Evolutionary conservation across 2,888 invertebrate genomes (phyloP).

Genomic region (Camponotus fellah): DNA sequence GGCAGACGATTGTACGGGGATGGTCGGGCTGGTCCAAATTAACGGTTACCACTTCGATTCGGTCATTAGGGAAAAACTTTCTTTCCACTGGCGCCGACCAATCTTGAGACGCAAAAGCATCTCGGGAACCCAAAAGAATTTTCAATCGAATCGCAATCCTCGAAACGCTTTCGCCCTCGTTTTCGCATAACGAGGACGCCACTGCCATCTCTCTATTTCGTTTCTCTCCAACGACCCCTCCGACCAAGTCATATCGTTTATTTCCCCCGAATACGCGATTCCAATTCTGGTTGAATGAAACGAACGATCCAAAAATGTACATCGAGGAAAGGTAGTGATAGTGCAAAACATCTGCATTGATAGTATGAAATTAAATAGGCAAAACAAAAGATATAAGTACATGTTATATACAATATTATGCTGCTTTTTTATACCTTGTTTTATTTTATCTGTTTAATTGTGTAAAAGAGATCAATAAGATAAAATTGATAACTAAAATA

Average conservation of each 20-base stretch:
- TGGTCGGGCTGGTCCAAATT: constrained; percentile 75
- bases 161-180: constrained; percentile 76
- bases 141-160: constrained; percentile 78
- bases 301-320: constrained; percentile 10
- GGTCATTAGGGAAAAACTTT: constrained; percentile 82
- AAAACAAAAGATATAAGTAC: neutral
- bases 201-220: constrained; percentile 57
- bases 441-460: constrained; percentile 5
- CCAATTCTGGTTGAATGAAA: constrained; percentile 55
- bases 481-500: neutral
- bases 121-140: constrained; percentile 74
- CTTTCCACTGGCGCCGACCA: constrained; percentile 77
- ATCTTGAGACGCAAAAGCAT: constrained; percentile 65
- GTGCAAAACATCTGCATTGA: neutral
- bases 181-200: constrained; percentile 73
- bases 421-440: neutral
- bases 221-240: constrained; percentile 41
- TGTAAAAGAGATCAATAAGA: neutral
- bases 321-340: neutral
- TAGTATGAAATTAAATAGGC: constrained; percentile 8
- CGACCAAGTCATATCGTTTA: constrained; percentile 29
- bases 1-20: constrained; percentile 62
- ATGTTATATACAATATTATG: neutral
- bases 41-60: constrained; percentile 81
- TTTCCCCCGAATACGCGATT: constrained; percentile 60